Conservation (phyloP, 2,113 vertebrate genomes). For the Rhegmatorhina hoffmannsi region DNA sequence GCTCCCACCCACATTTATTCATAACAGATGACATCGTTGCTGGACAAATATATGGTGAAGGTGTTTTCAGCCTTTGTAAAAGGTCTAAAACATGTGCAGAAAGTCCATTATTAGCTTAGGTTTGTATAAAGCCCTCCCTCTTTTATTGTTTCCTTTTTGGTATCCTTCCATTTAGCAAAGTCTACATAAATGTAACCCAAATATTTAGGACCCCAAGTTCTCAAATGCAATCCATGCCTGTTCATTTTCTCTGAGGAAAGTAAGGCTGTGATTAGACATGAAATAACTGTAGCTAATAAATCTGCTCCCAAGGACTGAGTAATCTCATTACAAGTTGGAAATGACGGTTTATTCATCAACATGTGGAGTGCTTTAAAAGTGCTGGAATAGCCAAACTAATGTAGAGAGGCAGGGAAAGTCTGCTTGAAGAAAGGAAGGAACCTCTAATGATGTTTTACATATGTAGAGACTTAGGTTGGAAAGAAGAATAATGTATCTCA, state of each 20-base stretch:
- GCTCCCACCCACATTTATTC: conserved; percentile 17
- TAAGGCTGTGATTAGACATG: conserved; percentile 24
- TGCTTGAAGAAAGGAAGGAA: background rate
- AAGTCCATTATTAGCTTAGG: background rate
- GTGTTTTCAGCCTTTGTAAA: background rate
- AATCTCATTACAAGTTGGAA: conserved; percentile 51
- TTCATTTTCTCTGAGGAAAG: conserved; percentile 3
- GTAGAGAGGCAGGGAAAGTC: background rate
- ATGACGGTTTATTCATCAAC: conserved; percentile 26
- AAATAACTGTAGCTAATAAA: conserved; percentile 48
- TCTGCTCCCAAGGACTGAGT: conserved; percentile 27
- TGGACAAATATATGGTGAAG: background rate
- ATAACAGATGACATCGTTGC: background rate
- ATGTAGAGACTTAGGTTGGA: background rate
- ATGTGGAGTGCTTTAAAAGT: conserved; percentile 34
- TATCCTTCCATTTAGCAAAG: background rate
- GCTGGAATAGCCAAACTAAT: background rate
- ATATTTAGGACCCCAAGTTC: background rate
- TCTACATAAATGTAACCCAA: background rate
- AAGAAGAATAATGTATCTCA: background rate
- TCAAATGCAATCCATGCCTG: background rate
- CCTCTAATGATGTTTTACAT: conserved; percentile 4
- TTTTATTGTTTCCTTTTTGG: conserved; percentile 27
- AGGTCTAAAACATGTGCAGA: background rate
- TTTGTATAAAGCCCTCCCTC: background rate